Evolutionary conservation across 2,113 vertebrate genomes (phyloP), one percentile per base, ranked within the genome.

Genomic region (Thunnus thynnus): DNA sequence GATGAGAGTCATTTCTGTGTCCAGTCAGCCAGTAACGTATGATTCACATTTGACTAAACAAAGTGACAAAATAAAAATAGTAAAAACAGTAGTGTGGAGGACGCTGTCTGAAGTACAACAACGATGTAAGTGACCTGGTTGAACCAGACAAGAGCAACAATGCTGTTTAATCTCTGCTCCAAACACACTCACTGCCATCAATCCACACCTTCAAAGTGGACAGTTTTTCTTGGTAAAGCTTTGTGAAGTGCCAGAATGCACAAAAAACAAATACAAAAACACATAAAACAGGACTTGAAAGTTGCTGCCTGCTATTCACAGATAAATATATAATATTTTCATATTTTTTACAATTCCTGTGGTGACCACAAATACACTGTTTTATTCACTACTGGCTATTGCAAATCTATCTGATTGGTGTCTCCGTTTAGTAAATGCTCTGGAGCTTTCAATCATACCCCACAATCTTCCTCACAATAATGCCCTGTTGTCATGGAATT

Each of bases 151-250:
- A 5, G 6, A 13, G 17, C 16, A 56, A 66, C 27, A 76, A 52
- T 51, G 54, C 22, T 1, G 25, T 9, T 75, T 70, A 79, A 64
- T 74, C 27, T 18, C 13, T 20, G 3, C 20, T 10, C 11, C 36
- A 55, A 30, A 80, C 67, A 72, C 78, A 44, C 66, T 36, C 36
- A 44, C 16, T 4, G 14, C 13, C 48, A 1, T 1, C 6, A 18
- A 41, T 17, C 1, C 69, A 69, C 82, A 69, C 82, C 63, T 73
- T 46, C 8, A 20, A 22, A 27, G 30, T 51, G 65, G 57, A 58
- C 41, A 25, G 1, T 30, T 14, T 9, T 9, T 16, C 5, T 17
- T 3, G 30, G 30, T 13, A n/a, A 17, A 22, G 27, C 27, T 72
- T 25, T 64, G 51, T 25, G 7, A 47, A 25, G 20, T 20, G 44